Base-by-base conservation (phyloP, 1,140 invertebrate species). In the Cardiocondyla obscurior region DNA sequence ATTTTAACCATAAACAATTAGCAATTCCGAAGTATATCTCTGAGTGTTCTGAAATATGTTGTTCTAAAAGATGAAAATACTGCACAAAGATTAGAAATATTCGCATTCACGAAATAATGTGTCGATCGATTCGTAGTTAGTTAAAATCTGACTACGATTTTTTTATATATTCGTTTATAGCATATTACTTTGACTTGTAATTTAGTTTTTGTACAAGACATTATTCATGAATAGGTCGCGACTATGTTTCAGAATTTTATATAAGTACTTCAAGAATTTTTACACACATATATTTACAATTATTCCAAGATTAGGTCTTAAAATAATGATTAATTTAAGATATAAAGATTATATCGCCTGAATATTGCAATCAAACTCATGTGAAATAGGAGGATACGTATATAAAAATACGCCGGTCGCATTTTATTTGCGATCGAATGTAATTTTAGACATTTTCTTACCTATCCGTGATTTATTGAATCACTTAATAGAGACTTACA, bases 1-100 rank as follows among this genome's bases (percentile, higher is more conserved):
- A 84, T 72, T 87, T 87, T 55, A 67, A 67, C 16, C 33, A 1
- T 67, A 82, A 22, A 76, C 2, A 25, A 8, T 82, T 83, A 64
- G 65, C 49, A 79, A 70, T 85, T 62, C n/a, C 19, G n/a, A 86
- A 64, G 42, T 16, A 53, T 83, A 67, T 73, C 33, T 33, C 19
- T 25, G 30, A 83, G 16, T 51, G 5, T 44, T 83, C 4, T 77
- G 36, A 51, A 83, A 74, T 57, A 25, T 28, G n/a, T 74, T 25
- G 33, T 49, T 19, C 25, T 16, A 19, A 12, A 30, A 67, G 3
- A 7, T 69, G 25, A 30, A 42, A 58, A 14, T 58, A 73, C 46
- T n/a, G 39, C 72, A 72, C 69, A 58, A 64, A 76, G 16, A 46
- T 36, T 53, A 22, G 55, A 53, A 69, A 16, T 25, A 46, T 69